Conservation (phyloP, 2,113 vertebrate species). For the Rhinopomastus cyanomelas region DNA sequence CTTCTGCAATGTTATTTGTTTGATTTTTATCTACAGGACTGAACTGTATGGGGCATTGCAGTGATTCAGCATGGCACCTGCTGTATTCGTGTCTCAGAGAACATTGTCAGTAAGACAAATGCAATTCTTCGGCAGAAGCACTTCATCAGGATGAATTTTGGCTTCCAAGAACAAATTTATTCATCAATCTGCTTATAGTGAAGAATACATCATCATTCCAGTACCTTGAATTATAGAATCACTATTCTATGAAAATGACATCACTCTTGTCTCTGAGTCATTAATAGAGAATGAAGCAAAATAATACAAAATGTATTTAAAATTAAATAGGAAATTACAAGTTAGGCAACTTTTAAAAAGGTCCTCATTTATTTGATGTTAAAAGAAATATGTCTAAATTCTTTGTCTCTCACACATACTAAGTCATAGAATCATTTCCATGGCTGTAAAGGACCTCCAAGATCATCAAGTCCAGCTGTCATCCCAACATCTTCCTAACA, state of each 20-base stretch:
- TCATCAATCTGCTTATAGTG: not conserved
- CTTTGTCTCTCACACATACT: not conserved
- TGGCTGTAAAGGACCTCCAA: too few species aligned
- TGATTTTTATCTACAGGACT: not conserved
- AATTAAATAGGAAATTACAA: not conserved
- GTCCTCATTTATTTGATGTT: not conserved
- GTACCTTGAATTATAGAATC: too few species aligned
- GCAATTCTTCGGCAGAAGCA: not conserved
- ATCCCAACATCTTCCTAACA: too few species aligned
- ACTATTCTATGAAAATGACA: too few species aligned
- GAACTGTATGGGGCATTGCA: not conserved
- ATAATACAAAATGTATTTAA: not conserved
- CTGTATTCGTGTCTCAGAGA: not conserved
- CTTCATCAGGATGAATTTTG: not conserved
- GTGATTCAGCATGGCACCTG: not conserved
- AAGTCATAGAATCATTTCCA: not conserved
- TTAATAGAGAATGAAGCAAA: not conserved
- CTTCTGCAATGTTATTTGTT: not conserved
- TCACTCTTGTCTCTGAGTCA: not conserved
- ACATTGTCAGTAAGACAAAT: not conserved
- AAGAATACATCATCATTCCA: not conserved
- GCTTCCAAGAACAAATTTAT: constrained; percentile 8
- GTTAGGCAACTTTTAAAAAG: not conserved
- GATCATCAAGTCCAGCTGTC: too few species aligned
- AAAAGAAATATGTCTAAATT: not conserved